These are phyloP conservation scores for Limenitis camilla DNA, from an alignment of 2,888 invertebrate species.

Conservation along the genomic window DNA sequence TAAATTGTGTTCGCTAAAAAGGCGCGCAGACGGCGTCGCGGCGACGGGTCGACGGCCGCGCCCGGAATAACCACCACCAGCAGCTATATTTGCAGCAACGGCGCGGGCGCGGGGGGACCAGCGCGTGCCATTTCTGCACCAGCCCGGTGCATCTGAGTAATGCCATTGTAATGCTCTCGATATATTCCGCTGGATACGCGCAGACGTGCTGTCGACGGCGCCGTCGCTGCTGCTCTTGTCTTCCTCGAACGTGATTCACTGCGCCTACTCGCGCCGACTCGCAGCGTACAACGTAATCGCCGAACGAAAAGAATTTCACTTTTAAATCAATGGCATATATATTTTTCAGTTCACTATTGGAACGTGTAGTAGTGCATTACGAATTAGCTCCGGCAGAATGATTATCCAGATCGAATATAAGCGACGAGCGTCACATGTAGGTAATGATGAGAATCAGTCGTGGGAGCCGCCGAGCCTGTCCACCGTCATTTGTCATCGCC, in stretches of 20 bases:
- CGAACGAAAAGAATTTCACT: constrained; percentile 18
- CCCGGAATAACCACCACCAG: constrained; percentile 71
- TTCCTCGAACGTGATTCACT: constrained; percentile 21
- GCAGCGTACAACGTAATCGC: too few species aligned
- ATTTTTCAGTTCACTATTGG: constrained; percentile 20
- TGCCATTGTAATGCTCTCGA: constrained; percentile 72
- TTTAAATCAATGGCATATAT: constrained; percentile 29
- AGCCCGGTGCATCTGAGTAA: constrained; percentile 74
- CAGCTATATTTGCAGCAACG: constrained; percentile 70
- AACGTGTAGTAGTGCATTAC: constrained; percentile 27
- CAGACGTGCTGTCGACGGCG: constrained; percentile 61
- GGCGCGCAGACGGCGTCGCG: constrained; percentile 74
- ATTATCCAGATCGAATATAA: constrained; percentile 34
- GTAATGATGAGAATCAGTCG: constrained; percentile 56
- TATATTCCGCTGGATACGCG: constrained; percentile 57
- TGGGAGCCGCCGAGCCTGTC: constrained; percentile 46
- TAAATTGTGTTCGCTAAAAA: constrained; percentile 68
- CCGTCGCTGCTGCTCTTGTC: constrained; percentile 27
- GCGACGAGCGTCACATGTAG: constrained; percentile 28
- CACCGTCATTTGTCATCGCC: constrained; percentile 67
- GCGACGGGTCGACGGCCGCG: constrained; percentile 72
- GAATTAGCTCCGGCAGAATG: constrained; percentile 28
- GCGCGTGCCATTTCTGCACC: constrained; percentile 73
- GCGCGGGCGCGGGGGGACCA: constrained; percentile 54
- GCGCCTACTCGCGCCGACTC: constrained; percentile 1